Base-by-base conservation (phyloP, 2,113 vertebrate species). In the Perccottus glenii region DNA sequence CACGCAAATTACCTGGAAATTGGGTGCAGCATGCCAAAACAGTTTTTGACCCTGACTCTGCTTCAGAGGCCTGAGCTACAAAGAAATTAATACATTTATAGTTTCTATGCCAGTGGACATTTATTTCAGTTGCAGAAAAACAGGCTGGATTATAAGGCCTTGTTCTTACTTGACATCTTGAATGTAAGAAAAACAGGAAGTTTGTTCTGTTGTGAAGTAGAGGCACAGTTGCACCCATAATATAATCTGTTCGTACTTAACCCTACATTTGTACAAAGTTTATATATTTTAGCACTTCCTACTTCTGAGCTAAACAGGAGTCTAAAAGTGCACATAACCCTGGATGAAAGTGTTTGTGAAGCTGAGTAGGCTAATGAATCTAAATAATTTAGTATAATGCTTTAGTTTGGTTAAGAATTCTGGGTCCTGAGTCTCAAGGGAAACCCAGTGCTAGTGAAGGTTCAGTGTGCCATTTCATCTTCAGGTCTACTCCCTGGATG, bases 361-460 rank as follows among this genome's bases (percentile, higher is more conserved):
- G 57, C 76, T 0, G 60, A 83, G 79, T 51, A 70, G 67, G 51
- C 73, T 83, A 86, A 83, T 77, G 75, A 78, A 76, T 70, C 80
- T 88, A 80, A 89, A 90, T 89, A 33, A 90, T 85, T 89, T 58
- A 90, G 77, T 32, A 56, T 35, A 19, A 15, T 66, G 71, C 80
- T 77, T 83, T 85, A 72, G 75, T 86, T 88, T 84, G 65, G 68
- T 77, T 71, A 84, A 84, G 74, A 73, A 80, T 72, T 83, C 63
- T 51, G 58, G 64, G 80, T 82, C 67, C 77, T 66, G 57, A 1
- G 45, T 55, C 76, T 81, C 72, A 36, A 51, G 58, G 78, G 75
- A 85, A 81, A 60, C 66, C 62, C 53, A 51, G 67, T 84, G 78
- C 76, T 80, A 81, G 59, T 52, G 43, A 45, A 53, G 70, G 68